Evolutionary conservation across 2,113 vertebrate genomes (phyloP).

Genomic region (Manacus vitellinus): DNA sequence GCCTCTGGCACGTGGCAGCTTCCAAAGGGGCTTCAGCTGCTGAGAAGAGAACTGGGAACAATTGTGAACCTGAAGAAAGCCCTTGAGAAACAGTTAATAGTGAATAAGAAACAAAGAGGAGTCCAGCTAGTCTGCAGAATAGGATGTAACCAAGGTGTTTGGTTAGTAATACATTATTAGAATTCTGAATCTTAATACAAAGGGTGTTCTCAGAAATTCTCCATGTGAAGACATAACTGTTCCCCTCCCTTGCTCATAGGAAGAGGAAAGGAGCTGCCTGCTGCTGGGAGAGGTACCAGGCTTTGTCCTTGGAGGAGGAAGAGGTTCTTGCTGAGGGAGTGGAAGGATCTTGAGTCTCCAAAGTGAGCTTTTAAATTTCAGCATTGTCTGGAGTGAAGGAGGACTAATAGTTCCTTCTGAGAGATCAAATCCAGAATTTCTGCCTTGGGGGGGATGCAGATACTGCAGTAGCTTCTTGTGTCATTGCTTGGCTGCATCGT

Average conservation of each 20-base stretch:
- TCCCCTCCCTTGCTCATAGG: not conserved
- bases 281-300: not conserved
- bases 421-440: not conserved
- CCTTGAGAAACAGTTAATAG: not conserved
- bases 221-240: not conserved
- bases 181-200: not conserved
- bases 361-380: not conserved
- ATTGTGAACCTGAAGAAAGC: not conserved
- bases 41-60: not conserved
- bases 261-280: not conserved
- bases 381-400: not conserved
- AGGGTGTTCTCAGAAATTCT: not conserved
- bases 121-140: not conserved
- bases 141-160: not conserved
- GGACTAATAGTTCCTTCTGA: not conserved
- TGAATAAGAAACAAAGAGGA: not conserved
- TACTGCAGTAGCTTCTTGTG: not conserved
- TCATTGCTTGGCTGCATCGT: not conserved
- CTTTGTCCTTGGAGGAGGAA: not conserved
- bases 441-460: not conserved
- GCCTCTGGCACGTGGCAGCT: not conserved
- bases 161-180: not conserved
- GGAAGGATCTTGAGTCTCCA: not conserved
- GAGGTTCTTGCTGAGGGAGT: not conserved
- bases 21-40: not conserved